A percentile compares a stretch with the other conserved stretches of the same genome.
phyloP scores from a whole-genome alignment of 2,888 invertebrate genomes.

The Parnassius mnemosyne region DNA sequence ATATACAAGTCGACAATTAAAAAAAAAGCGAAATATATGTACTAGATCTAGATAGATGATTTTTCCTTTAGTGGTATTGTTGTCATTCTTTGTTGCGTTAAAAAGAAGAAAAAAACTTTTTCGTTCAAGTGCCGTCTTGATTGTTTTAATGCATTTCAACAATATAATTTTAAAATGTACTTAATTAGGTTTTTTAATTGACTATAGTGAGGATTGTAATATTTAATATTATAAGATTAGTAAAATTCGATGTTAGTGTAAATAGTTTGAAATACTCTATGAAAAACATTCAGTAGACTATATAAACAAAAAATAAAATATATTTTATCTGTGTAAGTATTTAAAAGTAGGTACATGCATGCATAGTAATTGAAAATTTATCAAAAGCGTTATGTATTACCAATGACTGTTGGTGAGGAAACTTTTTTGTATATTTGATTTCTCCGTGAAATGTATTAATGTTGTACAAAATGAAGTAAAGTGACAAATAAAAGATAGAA shows the following conservation, averaged over 20 bases:
- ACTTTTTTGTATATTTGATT: constrained; percentile 23
- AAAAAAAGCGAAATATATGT: no score
- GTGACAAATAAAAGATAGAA: constrained; percentile 23
- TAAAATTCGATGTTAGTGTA: constrained; percentile 11
- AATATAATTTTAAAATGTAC: constrained; percentile 15
- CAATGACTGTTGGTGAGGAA: not conserved
- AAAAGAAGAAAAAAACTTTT: no score
- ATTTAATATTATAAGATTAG: constrained; percentile 8
- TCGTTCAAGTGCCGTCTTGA: not conserved
- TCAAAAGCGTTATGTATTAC: not conserved
- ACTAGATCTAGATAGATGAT: no score
- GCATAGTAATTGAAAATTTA: not conserved
- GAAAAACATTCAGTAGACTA: not conserved
- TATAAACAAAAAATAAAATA: not conserved
- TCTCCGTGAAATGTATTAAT: constrained; percentile 24
- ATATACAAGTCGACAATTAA: no score
- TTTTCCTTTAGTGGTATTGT: no score
- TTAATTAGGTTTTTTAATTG: constrained; percentile 21
- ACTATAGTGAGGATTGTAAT: constrained; percentile 23
- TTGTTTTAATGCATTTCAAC: not conserved
- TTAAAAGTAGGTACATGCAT: not conserved
- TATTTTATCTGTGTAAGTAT: not conserved
- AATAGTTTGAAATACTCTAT: constrained; percentile 12
- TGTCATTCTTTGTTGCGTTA: no score
- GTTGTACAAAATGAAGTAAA: constrained; percentile 22